phyloP scores from a whole-genome alignment of 2,113 vertebrate species.

The Rostratula benghalensis region DNA sequence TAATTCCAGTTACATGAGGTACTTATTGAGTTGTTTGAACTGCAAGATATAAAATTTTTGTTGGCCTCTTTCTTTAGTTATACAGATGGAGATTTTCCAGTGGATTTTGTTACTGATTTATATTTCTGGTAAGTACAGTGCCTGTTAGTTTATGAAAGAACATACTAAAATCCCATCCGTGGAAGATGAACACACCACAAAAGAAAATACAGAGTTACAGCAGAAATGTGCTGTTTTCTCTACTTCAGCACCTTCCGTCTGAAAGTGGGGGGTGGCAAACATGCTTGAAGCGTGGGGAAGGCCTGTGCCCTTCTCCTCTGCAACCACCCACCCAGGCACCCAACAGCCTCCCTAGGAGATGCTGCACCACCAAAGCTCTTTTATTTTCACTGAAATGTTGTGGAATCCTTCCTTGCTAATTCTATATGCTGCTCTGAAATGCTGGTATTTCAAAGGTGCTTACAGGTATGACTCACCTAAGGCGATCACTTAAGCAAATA shows the following conservation, averaged over 20 bases:
- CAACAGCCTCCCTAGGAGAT: not conserved
- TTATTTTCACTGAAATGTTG: not conserved
- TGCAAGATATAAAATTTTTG: not conserved
- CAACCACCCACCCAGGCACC: no score
- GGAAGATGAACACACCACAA: not conserved
- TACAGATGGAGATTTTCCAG: not conserved
- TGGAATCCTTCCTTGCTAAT: not conserved
- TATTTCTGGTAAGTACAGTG: not conserved
- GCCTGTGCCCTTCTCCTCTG: not conserved
- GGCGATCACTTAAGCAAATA: not conserved
- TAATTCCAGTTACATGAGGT: not conserved
- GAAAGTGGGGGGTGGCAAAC: not conserved
- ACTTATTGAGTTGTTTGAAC: slow-evolving; percentile 3
- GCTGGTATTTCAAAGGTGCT: not conserved
- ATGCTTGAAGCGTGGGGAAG: not conserved
- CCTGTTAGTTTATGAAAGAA: not conserved
- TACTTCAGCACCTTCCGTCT: not conserved
- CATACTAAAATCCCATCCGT: not conserved
- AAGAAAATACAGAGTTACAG: not conserved
- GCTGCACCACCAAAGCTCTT: not conserved
- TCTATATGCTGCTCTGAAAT: not conserved
- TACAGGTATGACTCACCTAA: not conserved
- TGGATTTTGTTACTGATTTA: not conserved
- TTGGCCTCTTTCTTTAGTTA: not conserved
- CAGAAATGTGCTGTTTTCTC: not conserved